phyloP scores from a whole-genome alignment of 1,140 invertebrate species.

The Drosophila virilis region DNA sequence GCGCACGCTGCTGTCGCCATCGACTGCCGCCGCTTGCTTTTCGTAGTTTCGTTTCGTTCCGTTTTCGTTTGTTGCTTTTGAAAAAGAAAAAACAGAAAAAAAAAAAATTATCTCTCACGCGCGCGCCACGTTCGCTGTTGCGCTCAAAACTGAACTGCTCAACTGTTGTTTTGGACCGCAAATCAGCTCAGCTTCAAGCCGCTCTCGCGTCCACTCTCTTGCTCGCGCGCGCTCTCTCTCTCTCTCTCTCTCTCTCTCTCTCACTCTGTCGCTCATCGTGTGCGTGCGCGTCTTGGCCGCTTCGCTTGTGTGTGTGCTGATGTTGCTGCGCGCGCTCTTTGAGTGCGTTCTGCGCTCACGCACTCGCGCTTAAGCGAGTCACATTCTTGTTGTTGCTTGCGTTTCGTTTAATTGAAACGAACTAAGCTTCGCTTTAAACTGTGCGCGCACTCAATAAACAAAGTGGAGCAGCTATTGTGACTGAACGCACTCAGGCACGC shows the following conservation, averaged over 20 bases:
- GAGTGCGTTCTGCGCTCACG: conserved; percentile 17
- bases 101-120: conserved; percentile 11
- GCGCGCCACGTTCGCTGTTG: conserved; percentile 27
- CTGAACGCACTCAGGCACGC: conserved; percentile 21
- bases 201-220: conserved; percentile 14
- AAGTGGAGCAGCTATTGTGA: conserved; percentile 70
- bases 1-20: conserved; percentile 62
- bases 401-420: conserved; percentile 49
- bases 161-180: conserved; percentile 8
- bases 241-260: conserved; percentile 1
- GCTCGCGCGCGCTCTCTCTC: neutral
- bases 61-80: conserved; percentile 18
- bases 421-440: conserved; percentile 65
- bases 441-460: conserved; percentile 54
- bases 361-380: neutral
- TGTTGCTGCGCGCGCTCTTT: conserved; percentile 13
- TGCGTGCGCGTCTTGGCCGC: conserved; percentile 19
- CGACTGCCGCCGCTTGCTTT: conserved; percentile 64
- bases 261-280: too few relatives aligned
- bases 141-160: conserved; percentile 34
- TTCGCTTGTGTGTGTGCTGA: neutral
- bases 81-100: neutral
- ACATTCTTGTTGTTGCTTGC: neutral
- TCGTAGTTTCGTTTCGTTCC: conserved; percentile 58
- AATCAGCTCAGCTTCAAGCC: conserved; percentile 34